Conservation (phyloP, 1,140 invertebrate species). For the Cepaea nemoralis region DNA sequence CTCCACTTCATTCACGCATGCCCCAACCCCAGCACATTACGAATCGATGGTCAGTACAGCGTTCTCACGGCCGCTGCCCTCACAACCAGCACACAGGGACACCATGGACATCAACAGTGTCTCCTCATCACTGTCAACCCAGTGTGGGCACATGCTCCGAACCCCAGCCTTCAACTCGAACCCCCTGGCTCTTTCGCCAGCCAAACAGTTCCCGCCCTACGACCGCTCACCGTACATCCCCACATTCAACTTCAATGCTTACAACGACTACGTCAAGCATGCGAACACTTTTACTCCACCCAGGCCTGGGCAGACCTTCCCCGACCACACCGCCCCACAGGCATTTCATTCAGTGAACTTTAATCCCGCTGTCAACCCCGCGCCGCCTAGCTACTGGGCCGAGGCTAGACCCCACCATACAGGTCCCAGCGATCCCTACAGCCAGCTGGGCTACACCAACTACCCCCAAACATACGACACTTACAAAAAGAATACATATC, state of each 20-base stretch:
- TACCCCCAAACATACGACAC: conserved; percentile 15
- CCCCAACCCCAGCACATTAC: no score
- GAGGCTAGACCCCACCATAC: not conserved
- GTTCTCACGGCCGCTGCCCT: not conserved
- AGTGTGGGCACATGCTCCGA: conserved; percentile 7
- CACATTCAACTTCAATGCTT: not conserved
- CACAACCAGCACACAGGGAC: not conserved
- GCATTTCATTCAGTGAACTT: conserved; percentile 24
- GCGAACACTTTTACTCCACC: not conserved
- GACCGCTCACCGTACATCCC: conserved; percentile 26
- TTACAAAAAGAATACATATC: conserved; percentile 18
- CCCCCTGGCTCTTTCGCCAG: conserved; percentile 10
- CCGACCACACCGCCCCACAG: conserved; percentile 15
- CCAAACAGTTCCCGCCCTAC: conserved; percentile 24
- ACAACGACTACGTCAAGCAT: conserved; percentile 30
- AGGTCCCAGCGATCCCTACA: not conserved
- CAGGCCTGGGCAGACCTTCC: not conserved
- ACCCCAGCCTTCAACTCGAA: conserved; percentile 1
- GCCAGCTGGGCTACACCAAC: conserved; percentile 10
- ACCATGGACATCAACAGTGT: not conserved
- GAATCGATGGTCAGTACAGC: not conserved
- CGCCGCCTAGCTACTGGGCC: conserved; percentile 19
- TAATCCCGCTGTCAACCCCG: conserved; percentile 23
- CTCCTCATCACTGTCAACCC: not conserved
- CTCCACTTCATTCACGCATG: not conserved